These are phyloP conservation scores for Anthrax anthrax DNA, from an alignment of 2,888 invertebrate species.

Conservation along the genomic window DNA sequence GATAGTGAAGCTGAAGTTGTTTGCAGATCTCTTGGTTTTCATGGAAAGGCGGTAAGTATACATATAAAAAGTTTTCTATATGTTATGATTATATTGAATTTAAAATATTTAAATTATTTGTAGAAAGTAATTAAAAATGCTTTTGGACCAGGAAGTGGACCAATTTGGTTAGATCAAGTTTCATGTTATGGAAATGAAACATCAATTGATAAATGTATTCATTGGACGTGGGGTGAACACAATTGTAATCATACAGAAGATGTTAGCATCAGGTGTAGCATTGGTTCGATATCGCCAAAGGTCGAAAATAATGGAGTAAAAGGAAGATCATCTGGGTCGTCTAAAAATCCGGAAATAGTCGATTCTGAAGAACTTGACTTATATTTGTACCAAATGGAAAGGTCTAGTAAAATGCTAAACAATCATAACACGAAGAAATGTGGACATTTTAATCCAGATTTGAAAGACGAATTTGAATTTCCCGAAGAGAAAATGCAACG, in stretches of 20 bases:
- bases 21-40: conserved; percentile 43
- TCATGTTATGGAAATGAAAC: conserved; percentile 53
- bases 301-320: conserved; percentile 11
- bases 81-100: background rate
- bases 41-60: conserved; percentile 33
- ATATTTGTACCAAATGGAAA: conserved; percentile 20
- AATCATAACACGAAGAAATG: conserved; percentile 33
- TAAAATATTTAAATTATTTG: background rate
- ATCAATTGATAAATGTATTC: conserved; percentile 45
- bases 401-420: conserved; percentile 28
- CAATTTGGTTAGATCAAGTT: conserved; percentile 58
- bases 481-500: conserved; percentile 38
- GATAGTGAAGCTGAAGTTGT: conserved; percentile 47
- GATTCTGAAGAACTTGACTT: conserved; percentile 3
- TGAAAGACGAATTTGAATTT: conserved; percentile 29
- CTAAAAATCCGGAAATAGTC: conserved; percentile 1
- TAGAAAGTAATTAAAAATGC: conserved; percentile 26
- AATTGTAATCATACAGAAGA: conserved; percentile 63
- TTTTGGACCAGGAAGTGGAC: conserved; percentile 39
- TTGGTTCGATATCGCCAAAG: conserved; percentile 15
- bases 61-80: no score
- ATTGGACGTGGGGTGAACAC: conserved; percentile 51
- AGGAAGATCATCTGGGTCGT: background rate
- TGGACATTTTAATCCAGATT: conserved; percentile 34
- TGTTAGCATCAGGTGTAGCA: conserved; percentile 40